phyloP scores from a whole-genome alignment of 2,888 invertebrate species.

The Drosophila buzzatii region DNA sequence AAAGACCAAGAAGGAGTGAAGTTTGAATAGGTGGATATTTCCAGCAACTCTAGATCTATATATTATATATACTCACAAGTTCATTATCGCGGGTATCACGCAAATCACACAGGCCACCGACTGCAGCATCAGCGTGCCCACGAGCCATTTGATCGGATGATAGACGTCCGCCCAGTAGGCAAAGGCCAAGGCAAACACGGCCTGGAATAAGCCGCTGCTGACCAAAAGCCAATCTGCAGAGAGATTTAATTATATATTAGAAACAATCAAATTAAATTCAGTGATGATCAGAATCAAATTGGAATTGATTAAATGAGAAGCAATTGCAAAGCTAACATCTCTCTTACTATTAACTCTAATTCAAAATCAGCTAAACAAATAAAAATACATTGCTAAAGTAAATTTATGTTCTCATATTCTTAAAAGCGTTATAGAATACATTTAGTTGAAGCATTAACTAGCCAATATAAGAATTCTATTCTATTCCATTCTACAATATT shows the following conservation, averaged over 20 bases:
- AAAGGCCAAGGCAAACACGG: slow-evolving; percentile 86
- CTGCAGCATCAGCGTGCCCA: slow-evolving; percentile 87
- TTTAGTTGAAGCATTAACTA: too few species aligned
- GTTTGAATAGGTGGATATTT: not conserved
- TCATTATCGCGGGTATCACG: slow-evolving; percentile 87
- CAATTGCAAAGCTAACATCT: too few species aligned
- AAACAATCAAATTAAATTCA: not conserved
- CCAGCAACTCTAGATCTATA: not conserved
- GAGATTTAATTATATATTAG: not conserved
- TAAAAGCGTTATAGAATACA: too few species aligned
- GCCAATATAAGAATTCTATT: too few species aligned
- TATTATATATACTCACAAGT: slow-evolving; percentile 80
- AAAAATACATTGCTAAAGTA: too few species aligned
- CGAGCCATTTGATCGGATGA: slow-evolving; percentile 88
- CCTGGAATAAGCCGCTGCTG: slow-evolving; percentile 86
- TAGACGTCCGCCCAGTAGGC: slow-evolving; percentile 88
- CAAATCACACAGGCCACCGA: slow-evolving; percentile 86
- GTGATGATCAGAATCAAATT: not conserved
- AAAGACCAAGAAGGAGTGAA: not conserved
- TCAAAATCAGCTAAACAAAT: too few species aligned
- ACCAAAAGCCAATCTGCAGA: slow-evolving; percentile 87
- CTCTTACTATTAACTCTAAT: too few species aligned
- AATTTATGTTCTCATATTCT: too few species aligned
- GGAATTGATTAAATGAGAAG: too few species aligned
- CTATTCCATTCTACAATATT: too few species aligned